These are phyloP conservation scores for Gobius niger DNA, from an alignment of 2,113 vertebrate species.

Conservation along the genomic window DNA sequence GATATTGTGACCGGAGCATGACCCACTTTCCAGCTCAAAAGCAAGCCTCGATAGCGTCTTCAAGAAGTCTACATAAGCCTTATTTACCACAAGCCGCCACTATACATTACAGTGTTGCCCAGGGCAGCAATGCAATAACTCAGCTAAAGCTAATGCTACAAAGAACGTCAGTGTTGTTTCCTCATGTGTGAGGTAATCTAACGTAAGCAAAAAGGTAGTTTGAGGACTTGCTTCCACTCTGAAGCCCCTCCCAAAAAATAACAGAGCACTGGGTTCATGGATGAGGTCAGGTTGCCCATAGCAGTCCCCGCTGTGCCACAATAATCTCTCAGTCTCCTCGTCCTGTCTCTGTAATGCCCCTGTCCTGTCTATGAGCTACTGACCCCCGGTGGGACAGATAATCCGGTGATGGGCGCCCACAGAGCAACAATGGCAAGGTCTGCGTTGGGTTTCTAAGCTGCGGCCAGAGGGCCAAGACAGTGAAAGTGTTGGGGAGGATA, in stretches of 20 bases:
- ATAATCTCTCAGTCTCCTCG: constrained; percentile 65
- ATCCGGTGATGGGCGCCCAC: constrained; percentile 62
- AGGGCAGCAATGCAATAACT: constrained; percentile 45
- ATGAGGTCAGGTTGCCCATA: constrained; percentile 66
- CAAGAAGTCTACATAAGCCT: not conserved
- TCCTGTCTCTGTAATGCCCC: constrained; percentile 36
- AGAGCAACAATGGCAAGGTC: constrained; percentile 48
- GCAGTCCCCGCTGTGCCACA: constrained; percentile 62
- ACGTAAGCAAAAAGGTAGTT: constrained; percentile 48
- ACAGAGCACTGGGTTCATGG: constrained; percentile 70
- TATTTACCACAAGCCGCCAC: not conserved
- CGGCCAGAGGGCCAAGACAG: constrained; percentile 16
- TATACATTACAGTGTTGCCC: not conserved
- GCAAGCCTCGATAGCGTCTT: constrained; percentile 10
- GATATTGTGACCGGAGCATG: constrained; percentile 6
- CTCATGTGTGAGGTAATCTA: constrained; percentile 66
- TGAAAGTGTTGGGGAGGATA: not conserved
- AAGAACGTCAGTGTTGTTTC: constrained; percentile 32
- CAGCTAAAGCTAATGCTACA: constrained; percentile 52
- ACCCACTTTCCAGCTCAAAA: constrained; percentile 26
- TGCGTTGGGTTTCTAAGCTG: constrained; percentile 43
- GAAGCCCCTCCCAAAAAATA: constrained; percentile 56
- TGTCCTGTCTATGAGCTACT: not conserved
- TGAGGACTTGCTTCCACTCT: constrained; percentile 23
- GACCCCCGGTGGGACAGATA: constrained; percentile 55